These are phyloP conservation scores for Urocolius indicus DNA, from an alignment of 2,113 vertebrate species.

Conservation along the genomic window DNA sequence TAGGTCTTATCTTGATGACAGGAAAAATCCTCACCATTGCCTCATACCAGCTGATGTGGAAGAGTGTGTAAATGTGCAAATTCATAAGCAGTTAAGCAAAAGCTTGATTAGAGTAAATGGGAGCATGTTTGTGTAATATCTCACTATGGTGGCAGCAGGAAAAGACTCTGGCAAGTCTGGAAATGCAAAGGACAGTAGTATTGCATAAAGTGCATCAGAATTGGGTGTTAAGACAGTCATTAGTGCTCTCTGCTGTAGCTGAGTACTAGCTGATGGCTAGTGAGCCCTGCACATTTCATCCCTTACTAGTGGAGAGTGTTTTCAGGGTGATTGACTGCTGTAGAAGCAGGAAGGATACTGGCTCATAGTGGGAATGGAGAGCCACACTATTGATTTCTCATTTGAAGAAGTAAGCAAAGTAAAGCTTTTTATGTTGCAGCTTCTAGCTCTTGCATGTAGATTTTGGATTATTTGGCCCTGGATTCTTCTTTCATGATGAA, in stretches of 20 bases:
- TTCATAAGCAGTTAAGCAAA: background rate
- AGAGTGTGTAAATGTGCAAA: background rate
- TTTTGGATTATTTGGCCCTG: background rate
- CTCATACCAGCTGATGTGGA: rapidly evolving
- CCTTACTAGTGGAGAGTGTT: background rate
- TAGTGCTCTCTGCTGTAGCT: background rate
- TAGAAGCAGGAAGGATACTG: background rate
- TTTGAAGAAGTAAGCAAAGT: background rate
- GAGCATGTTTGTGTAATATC: background rate
- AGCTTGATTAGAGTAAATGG: background rate
- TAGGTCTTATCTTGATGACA: background rate
- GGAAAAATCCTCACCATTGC: background rate
- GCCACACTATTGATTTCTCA: background rate
- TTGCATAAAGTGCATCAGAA: background rate
- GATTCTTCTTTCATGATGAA: background rate
- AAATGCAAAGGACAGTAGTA: background rate
- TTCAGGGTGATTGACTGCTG: background rate
- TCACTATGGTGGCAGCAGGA: background rate
- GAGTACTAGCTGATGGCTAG: background rate
- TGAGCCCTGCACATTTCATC: background rate
- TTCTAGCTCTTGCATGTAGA: background rate
- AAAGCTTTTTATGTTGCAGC: background rate
- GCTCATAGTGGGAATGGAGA: background rate
- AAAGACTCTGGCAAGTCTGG: background rate
- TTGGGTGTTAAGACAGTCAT: background rate